phyloP scores from a whole-genome alignment of 2,888 invertebrate genomes.

The Troglohyphantes excavatus region DNA sequence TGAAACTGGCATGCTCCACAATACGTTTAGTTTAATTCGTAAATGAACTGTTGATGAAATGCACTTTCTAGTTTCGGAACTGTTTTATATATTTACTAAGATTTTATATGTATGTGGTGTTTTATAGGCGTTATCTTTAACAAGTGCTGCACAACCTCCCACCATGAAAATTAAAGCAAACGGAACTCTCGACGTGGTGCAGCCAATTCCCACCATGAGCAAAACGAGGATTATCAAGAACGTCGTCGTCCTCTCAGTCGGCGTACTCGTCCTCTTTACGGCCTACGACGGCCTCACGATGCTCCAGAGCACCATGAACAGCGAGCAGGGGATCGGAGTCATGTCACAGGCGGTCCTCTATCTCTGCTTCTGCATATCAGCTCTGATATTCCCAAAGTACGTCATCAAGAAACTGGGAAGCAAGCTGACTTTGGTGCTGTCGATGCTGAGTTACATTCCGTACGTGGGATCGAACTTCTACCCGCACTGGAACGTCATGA shows the following conservation, averaged over 20 bases:
- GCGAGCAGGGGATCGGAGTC: slow-evolving; percentile 93
- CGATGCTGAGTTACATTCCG: slow-evolving; percentile 95
- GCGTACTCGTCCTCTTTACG: slow-evolving; percentile 95
- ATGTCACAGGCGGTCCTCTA: slow-evolving; percentile 95
- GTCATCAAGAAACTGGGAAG: slow-evolving; percentile 95
- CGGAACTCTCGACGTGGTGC: no score
- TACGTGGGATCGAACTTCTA: slow-evolving; percentile 97
- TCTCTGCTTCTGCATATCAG: slow-evolving; percentile 95
- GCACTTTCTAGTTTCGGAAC: no score
- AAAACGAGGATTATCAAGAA: slow-evolving; percentile 18
- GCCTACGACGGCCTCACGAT: slow-evolving; percentile 97
- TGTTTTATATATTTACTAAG: no score
- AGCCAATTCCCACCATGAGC: no score
- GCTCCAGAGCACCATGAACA: slow-evolving; percentile 94
- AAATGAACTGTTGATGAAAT: no score
- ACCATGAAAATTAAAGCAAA: no score
- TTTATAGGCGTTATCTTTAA: no score
- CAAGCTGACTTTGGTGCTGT: slow-evolving; percentile 96
- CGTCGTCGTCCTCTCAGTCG: neutral
- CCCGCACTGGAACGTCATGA: slow-evolving; percentile 92
- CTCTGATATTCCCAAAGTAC: slow-evolving; percentile 96
- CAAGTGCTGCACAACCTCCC: no score
- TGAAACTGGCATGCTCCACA: no score
- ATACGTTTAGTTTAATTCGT: no score
- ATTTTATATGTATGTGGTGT: no score